A percentile compares a stretch with the other conserved stretches of the same genome.
These are phyloP conservation scores for Spodoptera litura DNA, from an alignment of 1,140 invertebrate species.

Conservation along the genomic window DNA sequence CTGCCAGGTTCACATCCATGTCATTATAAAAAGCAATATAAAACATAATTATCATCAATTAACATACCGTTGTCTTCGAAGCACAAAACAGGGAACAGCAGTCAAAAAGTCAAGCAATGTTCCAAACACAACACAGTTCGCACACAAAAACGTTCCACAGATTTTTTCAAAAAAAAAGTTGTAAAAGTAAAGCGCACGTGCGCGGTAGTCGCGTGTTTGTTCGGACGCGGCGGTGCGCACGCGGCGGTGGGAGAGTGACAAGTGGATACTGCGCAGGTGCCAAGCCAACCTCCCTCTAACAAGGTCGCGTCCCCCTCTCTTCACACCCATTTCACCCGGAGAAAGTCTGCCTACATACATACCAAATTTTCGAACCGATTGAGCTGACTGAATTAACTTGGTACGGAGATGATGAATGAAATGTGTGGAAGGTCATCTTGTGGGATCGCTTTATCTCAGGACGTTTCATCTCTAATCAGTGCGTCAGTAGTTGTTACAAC, in stretches of 20 bases:
- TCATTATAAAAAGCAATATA: neutral
- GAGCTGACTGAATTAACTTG: conserved; percentile 73
- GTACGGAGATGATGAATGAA: conserved; percentile 75
- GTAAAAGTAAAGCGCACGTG: conserved; percentile 62
- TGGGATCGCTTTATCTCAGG: conserved; percentile 46
- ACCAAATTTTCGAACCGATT: conserved; percentile 84
- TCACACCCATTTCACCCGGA: conserved; percentile 81
- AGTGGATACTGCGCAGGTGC: conserved; percentile 81
- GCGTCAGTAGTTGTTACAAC: conserved; percentile 23
- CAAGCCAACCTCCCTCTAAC: conserved; percentile 82
- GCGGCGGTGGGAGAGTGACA: conserved; percentile 75
- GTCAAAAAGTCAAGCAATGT: conserved; percentile 58
- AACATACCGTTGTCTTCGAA: conserved; percentile 42
- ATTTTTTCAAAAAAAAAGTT: conserved; percentile 51
- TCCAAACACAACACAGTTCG: conserved; percentile 73
- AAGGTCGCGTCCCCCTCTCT: conserved; percentile 79
- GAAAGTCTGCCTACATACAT: conserved; percentile 86
- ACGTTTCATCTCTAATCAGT: conserved; percentile 16
- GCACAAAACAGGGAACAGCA: conserved; percentile 30
- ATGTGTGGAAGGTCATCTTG: conserved; percentile 61
- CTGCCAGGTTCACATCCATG: neutral
- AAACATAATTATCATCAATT: conserved; percentile 17
- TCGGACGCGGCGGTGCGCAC: conserved; percentile 75
- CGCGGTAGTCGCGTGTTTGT: conserved; percentile 59
- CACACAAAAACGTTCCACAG: conserved; percentile 69